Evolutionary conservation across 2,888 invertebrate species (phyloP).

Genomic region (Hemistola chrysoprasaria): DNA sequence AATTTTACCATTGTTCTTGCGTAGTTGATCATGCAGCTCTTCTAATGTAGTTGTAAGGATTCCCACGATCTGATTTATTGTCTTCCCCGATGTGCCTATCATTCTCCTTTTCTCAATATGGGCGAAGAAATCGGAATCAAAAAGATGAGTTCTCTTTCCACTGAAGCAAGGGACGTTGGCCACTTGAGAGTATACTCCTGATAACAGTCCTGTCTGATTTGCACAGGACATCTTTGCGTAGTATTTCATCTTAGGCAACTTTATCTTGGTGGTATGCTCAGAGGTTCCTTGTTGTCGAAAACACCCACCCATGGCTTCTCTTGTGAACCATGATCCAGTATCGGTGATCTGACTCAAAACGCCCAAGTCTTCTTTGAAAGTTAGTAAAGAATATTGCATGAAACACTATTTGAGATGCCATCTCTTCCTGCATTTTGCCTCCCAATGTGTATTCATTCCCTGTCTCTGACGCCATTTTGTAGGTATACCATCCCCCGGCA

Average conservation of each 20-base stretch:
- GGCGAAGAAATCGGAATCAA: slow-evolving; percentile 14
- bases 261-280: slow-evolving; percentile 3
- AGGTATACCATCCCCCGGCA: slow-evolving; percentile 26
- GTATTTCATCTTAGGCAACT: slow-evolving; percentile 7
- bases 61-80: slow-evolving; percentile 8
- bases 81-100: slow-evolving; percentile 2
- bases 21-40: slow-evolving; percentile 3
- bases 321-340: slow-evolving; percentile 16
- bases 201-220: slow-evolving; percentile 21
- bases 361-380: slow-evolving; percentile 28
- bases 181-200: slow-evolving; percentile 16
- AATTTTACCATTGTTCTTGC: slow-evolving; percentile 1
- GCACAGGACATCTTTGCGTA: slow-evolving; percentile 33
- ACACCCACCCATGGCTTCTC: slow-evolving; percentile 21
- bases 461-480: slow-evolving; percentile 14
- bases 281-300: slow-evolving; percentile 8
- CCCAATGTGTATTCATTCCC: slow-evolving; percentile 3
- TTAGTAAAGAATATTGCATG: slow-evolving; percentile 32
- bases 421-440: slow-evolving; percentile 22
- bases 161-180: slow-evolving; percentile 25
- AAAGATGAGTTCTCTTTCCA: slow-evolving; percentile 16
- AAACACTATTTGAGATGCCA: slow-evolving; percentile 26
- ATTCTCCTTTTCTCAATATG: slow-evolving; percentile 12
- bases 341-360: slow-evolving; percentile 7
- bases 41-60: slow-evolving; percentile 7